Evolutionary conservation across 1,140 invertebrate species (phyloP).

Genomic region (Palaemon carinicauda): DNA sequence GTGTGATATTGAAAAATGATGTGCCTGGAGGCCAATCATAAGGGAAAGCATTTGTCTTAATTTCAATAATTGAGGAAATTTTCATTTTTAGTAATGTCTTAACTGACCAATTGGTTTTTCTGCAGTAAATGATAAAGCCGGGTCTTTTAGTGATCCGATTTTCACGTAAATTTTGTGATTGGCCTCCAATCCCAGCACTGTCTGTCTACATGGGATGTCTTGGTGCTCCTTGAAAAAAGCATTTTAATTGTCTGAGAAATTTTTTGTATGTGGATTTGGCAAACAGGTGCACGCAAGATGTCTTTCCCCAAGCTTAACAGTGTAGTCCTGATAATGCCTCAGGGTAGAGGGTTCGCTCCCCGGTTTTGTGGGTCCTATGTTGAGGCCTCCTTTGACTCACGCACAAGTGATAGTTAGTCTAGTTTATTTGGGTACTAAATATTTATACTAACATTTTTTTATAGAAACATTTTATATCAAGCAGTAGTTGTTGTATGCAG

Average conservation of each 20-base stretch:
- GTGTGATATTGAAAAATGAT: constrained; percentile 47
- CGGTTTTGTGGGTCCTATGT: constrained; percentile 49
- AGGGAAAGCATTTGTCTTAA: neutral
- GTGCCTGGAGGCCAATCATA: constrained; percentile 43
- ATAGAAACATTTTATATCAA: neutral
- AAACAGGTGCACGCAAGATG: constrained; percentile 31
- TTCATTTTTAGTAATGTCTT: no score
- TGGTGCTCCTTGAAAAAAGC: constrained; percentile 7
- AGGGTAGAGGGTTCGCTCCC: constrained; percentile 54
- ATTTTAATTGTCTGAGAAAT: no score
- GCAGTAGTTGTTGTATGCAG: neutral
- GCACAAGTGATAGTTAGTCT: constrained; percentile 45
- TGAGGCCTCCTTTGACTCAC: constrained; percentile 35
- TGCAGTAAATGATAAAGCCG: no score
- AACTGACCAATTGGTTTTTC: no score
- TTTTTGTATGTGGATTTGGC: neutral
- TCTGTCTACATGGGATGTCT: constrained; percentile 38
- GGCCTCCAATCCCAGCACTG: constrained; percentile 48
- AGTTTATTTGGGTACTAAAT: neutral
- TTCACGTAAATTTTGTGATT: neutral
- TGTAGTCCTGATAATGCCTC: constrained; percentile 44
- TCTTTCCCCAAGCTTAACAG: constrained; percentile 27
- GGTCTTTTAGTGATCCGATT: no score
- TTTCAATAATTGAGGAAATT: constrained; percentile 6
- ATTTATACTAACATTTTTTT: neutral